Percentiles rank a stretch among this genome's conserved stretches.
Conservation (phyloP, 2,888 invertebrate genomes). For the Athalia rosae region DNA sequence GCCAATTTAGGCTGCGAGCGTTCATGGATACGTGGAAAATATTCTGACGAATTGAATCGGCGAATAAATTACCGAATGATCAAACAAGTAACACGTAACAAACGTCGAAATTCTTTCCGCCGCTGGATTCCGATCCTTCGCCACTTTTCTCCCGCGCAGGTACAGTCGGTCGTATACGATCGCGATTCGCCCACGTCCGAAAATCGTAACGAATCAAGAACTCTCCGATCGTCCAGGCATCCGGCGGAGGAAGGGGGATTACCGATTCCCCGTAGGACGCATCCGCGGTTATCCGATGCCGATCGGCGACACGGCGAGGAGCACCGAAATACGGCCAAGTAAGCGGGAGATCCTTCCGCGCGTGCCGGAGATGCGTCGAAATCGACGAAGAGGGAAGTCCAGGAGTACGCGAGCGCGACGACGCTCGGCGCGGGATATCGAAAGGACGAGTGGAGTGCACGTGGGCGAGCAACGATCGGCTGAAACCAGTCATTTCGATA, state of each 20-base stretch:
- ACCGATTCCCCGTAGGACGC: too few species aligned
- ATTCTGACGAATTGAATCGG: neutral
- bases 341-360: neutral
- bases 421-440: too few species aligned
- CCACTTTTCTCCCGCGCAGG: neutral
- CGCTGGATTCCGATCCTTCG: neutral
- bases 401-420: too few species aligned
- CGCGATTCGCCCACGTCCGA: neutral
- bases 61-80: neutral
- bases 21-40: neutral
- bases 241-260: too few species aligned
- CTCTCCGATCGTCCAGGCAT: too few species aligned
- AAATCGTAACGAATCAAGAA: too few species aligned
- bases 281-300: neutral
- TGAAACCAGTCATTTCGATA: neutral
- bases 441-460: too few species aligned
- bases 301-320: neutral
- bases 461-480: too few species aligned
- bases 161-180: neutral
- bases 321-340: neutral
- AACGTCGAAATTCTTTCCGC: neutral
- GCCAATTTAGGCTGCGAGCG: constrained; percentile 38
- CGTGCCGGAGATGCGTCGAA: neutral
- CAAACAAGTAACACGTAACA: neutral
- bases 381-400: neutral